Evolutionary conservation across 2,113 vertebrate species (phyloP).

Genomic region (Castor canadensis): DNA sequence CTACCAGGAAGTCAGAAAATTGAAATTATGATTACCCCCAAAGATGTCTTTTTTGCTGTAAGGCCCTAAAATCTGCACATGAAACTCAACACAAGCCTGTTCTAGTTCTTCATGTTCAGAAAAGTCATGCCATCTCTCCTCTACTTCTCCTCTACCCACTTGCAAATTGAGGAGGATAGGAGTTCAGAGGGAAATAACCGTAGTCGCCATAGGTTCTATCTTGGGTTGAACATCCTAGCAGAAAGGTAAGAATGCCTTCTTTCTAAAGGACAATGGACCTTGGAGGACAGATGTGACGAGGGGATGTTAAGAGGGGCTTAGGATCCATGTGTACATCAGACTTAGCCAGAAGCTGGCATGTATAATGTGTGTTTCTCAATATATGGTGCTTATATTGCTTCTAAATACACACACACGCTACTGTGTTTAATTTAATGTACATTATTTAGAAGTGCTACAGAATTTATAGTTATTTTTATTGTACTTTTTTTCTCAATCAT

Average conservation of each 20-base stretch:
- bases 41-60: neutral
- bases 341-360: neutral
- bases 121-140: neutral
- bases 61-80: neutral
- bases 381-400: neutral
- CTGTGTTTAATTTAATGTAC: neutral
- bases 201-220: no score
- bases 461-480: neutral
- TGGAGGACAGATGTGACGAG: rapidly evolving
- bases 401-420: neutral
- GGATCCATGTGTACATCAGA: no score
- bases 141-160: no score
- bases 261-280: neutral
- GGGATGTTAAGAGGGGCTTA: neutral
- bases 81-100: neutral
- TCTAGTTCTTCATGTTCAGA: neutral
- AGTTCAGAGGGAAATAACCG: neutral
- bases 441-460: slow-evolving; percentile 20
- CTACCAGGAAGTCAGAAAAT: neutral
- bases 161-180: neutral
- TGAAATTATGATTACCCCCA: neutral
- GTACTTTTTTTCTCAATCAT: slow-evolving; percentile 32
- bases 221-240: neutral
- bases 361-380: neutral
- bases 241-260: neutral